phyloP scores from a whole-genome alignment of 2,113 vertebrate genomes.

The Variabilichromis moorii region DNA sequence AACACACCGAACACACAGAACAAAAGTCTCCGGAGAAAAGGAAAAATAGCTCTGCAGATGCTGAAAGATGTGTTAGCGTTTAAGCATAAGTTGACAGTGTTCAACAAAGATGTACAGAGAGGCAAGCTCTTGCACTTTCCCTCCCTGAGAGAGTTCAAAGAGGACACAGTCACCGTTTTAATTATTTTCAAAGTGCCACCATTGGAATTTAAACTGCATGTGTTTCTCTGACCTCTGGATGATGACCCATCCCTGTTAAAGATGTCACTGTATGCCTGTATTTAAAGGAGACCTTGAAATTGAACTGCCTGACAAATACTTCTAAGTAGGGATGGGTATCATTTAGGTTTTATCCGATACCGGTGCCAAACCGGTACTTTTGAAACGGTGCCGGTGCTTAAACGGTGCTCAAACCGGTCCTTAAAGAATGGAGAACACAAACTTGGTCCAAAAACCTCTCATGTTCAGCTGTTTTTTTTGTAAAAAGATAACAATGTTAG shows the following conservation, averaged over 20 bases:
- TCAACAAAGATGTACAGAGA: not conserved
- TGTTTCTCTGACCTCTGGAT: not conserved
- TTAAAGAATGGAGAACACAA: too few species aligned
- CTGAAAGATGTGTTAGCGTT: not conserved
- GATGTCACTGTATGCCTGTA: not conserved
- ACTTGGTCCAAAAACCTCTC: too few species aligned
- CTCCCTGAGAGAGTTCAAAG: not conserved
- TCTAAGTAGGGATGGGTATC: not conserved
- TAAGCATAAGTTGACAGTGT: not conserved
- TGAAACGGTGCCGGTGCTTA: rapidly evolving
- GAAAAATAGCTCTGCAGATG: not conserved
- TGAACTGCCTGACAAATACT: not conserved
- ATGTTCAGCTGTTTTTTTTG: too few species aligned
- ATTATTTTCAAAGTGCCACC: not conserved
- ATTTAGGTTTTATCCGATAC: too few species aligned
- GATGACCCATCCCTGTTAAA: not conserved
- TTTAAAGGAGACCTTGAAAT: not conserved
- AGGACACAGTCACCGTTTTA: not conserved
- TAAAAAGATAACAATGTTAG: too few species aligned
- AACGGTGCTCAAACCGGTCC: too few species aligned
- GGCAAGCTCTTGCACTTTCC: not conserved
- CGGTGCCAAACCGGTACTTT: too few species aligned
- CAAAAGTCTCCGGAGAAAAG: constrained; percentile 14
- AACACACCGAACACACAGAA: constrained; percentile 2
- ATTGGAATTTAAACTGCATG: not conserved